phyloP scores from a whole-genome alignment of 2,888 invertebrate species.

The Pyrgus malvae region DNA sequence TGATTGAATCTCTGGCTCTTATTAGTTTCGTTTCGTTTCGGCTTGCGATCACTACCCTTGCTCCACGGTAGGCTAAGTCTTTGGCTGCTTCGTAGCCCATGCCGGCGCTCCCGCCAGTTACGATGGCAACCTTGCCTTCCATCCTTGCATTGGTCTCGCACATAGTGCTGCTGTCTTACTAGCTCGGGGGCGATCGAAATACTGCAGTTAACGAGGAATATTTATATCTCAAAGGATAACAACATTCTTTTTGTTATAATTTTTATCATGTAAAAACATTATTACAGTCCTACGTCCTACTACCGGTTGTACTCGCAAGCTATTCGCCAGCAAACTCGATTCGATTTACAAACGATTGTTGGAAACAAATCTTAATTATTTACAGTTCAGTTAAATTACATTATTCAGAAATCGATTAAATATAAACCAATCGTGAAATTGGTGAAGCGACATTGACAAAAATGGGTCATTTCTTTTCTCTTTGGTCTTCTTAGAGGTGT shows the following conservation, averaged over 20 bases:
- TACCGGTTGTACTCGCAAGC: slow-evolving; percentile 13
- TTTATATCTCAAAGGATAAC: slow-evolving; percentile 30
- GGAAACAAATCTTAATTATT: neutral
- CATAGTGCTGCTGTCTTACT: slow-evolving; percentile 33
- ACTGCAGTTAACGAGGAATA: slow-evolving; percentile 38
- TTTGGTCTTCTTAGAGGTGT: too few relatives aligned
- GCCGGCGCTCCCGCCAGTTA: slow-evolving; percentile 70
- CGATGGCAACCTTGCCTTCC: slow-evolving; percentile 61
- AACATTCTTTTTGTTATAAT: slow-evolving; percentile 36
- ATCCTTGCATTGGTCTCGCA: slow-evolving; percentile 53
- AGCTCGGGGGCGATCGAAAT: slow-evolving; percentile 24
- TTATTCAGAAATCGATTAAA: too few relatives aligned
- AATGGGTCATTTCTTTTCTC: too few relatives aligned
- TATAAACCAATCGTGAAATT: too few relatives aligned
- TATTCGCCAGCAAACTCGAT: slow-evolving; percentile 20
- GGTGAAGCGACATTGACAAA: too few relatives aligned
- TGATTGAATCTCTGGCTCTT: slow-evolving; percentile 55
- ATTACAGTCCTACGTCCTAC: slow-evolving; percentile 29
- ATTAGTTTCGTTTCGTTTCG: slow-evolving; percentile 69
- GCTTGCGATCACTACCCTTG: slow-evolving; percentile 76
- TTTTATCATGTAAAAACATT: slow-evolving; percentile 33
- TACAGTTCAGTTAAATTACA: neutral
- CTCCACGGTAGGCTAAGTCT: slow-evolving; percentile 69
- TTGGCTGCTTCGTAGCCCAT: slow-evolving; percentile 70
- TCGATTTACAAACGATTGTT: slow-evolving; percentile 4